These are phyloP conservation scores for Tetragonula clypearis DNA, from an alignment of 1,140 invertebrate species.

Conservation along the genomic window DNA sequence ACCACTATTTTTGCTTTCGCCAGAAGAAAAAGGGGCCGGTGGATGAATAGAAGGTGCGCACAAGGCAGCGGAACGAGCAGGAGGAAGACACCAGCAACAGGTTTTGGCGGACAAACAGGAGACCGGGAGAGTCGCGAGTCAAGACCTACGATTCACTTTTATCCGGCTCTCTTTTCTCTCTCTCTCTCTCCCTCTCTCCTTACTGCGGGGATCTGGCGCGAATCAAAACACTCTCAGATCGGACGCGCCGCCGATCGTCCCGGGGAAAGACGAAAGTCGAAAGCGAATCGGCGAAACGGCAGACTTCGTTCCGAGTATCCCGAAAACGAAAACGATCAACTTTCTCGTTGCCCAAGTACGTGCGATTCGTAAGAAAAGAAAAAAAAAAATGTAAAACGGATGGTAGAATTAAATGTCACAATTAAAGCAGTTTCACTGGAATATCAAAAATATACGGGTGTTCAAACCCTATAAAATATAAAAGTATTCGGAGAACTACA, in stretches of 20 bases:
- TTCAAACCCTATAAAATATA: too few relatives aligned
- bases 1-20: slow-evolving; percentile 56
- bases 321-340: neutral
- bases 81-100: slow-evolving; percentile 55
- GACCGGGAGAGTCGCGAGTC: slow-evolving; percentile 42
- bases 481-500: too few relatives aligned
- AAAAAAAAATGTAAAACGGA: too few relatives aligned
- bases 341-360: neutral
- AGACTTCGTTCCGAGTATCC: neutral
- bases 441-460: too few relatives aligned
- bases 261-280: neutral
- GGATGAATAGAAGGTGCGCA: slow-evolving; percentile 44
- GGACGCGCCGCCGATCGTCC: neutral
- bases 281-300: neutral
- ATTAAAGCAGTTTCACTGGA: too few relatives aligned
- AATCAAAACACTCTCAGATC: slow-evolving; percentile 48
- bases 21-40: slow-evolving; percentile 41
- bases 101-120: slow-evolving; percentile 56
- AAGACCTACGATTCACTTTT: slow-evolving; percentile 57
- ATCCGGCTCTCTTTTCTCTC: slow-evolving; percentile 21
- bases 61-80: slow-evolving; percentile 20
- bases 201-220: slow-evolving; percentile 11
- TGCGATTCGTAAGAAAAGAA: neutral
- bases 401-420: too few relatives aligned
- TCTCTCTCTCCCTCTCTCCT: slow-evolving; percentile 2